Conservation (phyloP, 2,113 vertebrate genomes). For the Oryzias woworae region DNA sequence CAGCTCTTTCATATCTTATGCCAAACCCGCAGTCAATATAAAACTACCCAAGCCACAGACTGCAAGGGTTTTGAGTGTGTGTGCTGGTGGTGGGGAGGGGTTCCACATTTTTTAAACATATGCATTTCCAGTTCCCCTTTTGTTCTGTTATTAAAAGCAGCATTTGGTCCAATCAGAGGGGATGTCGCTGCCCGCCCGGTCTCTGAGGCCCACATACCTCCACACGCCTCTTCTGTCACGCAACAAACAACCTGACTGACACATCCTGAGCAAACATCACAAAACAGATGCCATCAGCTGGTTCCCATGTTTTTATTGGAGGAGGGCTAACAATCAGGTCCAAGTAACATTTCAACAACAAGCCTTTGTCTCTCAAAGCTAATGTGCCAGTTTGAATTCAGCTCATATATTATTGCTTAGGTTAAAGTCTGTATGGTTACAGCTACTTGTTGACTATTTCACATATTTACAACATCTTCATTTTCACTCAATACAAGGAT, state of each 20-base stretch:
- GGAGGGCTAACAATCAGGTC: conserved; percentile 42
- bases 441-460: conserved; percentile 39
- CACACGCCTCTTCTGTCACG: conserved; percentile 65
- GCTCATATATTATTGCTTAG: conserved; percentile 19
- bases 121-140: conserved; percentile 82
- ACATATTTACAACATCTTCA: conserved; percentile 63
- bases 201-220: conserved; percentile 66
- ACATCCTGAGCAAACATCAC: conserved; percentile 31
- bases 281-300: conserved; percentile 31
- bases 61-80: conserved; percentile 46
- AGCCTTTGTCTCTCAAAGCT: conserved; percentile 11
- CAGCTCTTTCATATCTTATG: conserved; percentile 74
- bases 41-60: conserved; percentile 79
- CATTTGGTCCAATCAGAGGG: conserved; percentile 73
- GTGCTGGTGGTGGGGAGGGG: conserved; percentile 37
- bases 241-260: conserved; percentile 52
- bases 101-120: conserved; percentile 81
- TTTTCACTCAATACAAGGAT: conserved; percentile 41
- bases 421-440: conserved; percentile 41
- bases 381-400: conserved; percentile 31
- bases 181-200: conserved; percentile 53
- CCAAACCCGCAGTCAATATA: conserved; percentile 84
- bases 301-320: conserved; percentile 55
- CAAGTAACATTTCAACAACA: conserved; percentile 16
- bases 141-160: conserved; percentile 85